These are phyloP conservation scores for Zaprionus inermis DNA, from an alignment of 1,140 invertebrate genomes.

Conservation along the genomic window DNA sequence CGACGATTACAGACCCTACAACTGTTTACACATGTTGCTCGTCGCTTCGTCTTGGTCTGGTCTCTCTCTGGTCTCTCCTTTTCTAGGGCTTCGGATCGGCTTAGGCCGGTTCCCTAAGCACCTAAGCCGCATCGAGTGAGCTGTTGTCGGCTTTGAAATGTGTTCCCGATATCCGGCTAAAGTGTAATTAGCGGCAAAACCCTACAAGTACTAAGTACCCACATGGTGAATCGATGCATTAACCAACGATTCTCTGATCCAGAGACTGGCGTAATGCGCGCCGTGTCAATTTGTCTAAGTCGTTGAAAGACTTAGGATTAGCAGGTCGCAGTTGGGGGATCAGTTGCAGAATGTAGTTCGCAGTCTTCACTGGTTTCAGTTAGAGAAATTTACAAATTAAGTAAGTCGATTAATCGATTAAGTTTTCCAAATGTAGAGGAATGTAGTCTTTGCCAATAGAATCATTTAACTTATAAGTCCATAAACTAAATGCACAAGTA, in stretches of 20 bases:
- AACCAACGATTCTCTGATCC: slow-evolving; percentile 18
- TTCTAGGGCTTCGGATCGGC: slow-evolving; percentile 22
- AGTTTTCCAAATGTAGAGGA: too few species aligned
- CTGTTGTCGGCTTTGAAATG: slow-evolving; percentile 26
- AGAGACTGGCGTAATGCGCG: slow-evolving; percentile 40
- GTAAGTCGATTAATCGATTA: not conserved
- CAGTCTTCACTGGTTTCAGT: not conserved
- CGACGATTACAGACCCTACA: slow-evolving; percentile 56
- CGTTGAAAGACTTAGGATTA: slow-evolving; percentile 7
- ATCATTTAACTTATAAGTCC: too few species aligned
- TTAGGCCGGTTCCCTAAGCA: slow-evolving; percentile 11
- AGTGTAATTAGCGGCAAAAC: slow-evolving; percentile 71
- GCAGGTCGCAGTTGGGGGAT: not conserved
- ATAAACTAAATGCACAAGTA: too few species aligned
- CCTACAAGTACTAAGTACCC: slow-evolving; percentile 56
- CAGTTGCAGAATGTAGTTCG: not conserved
- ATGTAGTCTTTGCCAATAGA: too few species aligned
- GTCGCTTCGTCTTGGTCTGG: slow-evolving; percentile 1
- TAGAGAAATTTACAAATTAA: not conserved
- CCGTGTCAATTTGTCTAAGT: slow-evolving; percentile 43
- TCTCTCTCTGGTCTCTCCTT: slow-evolving; percentile 20
- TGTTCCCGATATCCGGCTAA: slow-evolving; percentile 62
- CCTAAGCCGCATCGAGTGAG: slow-evolving; percentile 48
- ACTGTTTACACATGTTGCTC: slow-evolving; percentile 28
- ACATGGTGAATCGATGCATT: slow-evolving; percentile 35